Evolutionary conservation across 2,113 vertebrate species (phyloP).

Genomic region (Albula goreensis): DNA sequence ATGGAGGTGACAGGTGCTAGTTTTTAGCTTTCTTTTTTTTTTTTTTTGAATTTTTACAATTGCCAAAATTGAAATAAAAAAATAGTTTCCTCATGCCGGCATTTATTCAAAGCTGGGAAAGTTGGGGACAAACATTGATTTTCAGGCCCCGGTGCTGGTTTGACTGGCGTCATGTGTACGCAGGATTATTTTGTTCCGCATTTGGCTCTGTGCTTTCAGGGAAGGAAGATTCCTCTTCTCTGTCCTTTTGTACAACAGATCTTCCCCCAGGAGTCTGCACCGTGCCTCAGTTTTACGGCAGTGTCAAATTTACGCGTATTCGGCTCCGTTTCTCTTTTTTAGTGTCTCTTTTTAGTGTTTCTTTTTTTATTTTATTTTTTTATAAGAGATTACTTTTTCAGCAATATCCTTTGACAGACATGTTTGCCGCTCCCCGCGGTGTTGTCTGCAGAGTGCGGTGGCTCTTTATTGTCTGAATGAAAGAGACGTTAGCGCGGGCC

Average conservation of each 20-base stretch:
- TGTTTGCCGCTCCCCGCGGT: not conserved
- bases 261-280: too few species aligned
- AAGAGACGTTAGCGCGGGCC: not conserved
- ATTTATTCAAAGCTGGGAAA: not conserved
- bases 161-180: not conserved
- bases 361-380: not conserved
- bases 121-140: not conserved
- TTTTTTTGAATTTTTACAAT: not conserved
- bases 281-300: not conserved
- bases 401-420: not conserved
- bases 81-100: too few species aligned
- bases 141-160: not conserved
- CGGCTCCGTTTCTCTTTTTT: not conserved
- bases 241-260: too few species aligned
- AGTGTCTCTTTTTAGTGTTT: not conserved
- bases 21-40: not conserved
- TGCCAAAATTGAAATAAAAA: too few species aligned
- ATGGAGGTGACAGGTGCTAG: not conserved
- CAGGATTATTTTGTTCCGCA: too few species aligned
- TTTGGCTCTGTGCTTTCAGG: too few species aligned
- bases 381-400: not conserved
- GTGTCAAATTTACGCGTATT: not conserved
- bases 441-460: not conserved
- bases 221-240: not conserved
- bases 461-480: not conserved